A percentile compares a stretch with the other conserved stretches of the same genome.
These are phyloP conservation scores for Autographa pulchrina DNA, from an alignment of 2,888 invertebrate genomes.

Conservation along the genomic window DNA sequence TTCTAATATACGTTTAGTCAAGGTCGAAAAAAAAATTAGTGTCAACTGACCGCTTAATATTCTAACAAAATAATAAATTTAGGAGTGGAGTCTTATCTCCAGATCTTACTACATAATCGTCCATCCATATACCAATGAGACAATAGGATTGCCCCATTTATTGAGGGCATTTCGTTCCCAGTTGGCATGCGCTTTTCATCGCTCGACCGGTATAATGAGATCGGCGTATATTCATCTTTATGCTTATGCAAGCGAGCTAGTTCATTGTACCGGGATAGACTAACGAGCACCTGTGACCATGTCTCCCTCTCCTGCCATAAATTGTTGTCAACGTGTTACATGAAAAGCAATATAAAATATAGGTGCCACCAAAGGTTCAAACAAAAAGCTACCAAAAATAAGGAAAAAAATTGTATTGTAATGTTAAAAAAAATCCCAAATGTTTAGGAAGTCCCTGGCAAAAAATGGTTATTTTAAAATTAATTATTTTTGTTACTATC, in stretches of 20 bases:
- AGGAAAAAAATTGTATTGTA: too few species aligned
- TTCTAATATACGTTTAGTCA: background rate
- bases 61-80: constrained; percentile 24
- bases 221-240: constrained; percentile 71
- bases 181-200: constrained; percentile 76
- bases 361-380: too few species aligned
- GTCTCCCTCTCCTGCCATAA: constrained; percentile 32
- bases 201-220: constrained; percentile 76
- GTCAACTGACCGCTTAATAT: background rate
- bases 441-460: too few species aligned
- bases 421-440: too few species aligned
- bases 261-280: constrained; percentile 61
- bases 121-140: constrained; percentile 60
- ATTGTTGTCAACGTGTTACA: constrained; percentile 30
- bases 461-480: too few species aligned
- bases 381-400: constrained; percentile 5
- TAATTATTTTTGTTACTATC: too few species aligned
- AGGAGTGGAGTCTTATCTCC: constrained; percentile 42
- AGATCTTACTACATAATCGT: constrained; percentile 48
- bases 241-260: constrained; percentile 65
- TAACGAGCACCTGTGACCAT: constrained; percentile 64
- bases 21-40: background rate
- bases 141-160: constrained; percentile 77
- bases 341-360: background rate
- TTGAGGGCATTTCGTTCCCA: constrained; percentile 69